Evolutionary conservation across 2,888 invertebrate species (phyloP).

Genomic region (Archips crataeganus): DNA sequence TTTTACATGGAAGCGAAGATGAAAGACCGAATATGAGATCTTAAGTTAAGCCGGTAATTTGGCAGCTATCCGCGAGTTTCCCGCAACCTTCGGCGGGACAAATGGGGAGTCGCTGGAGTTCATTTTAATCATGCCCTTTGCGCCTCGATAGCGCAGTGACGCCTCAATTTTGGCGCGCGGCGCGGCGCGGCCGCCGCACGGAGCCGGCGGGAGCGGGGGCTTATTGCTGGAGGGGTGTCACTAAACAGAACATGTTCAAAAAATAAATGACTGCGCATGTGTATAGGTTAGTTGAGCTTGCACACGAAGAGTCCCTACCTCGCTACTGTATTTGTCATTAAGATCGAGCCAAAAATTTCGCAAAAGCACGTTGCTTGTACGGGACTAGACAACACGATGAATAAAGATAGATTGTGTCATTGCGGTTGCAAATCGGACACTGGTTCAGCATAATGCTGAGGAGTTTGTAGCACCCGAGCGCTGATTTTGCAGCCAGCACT

Average conservation of each 20-base stretch:
- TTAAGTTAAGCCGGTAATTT: neutral
- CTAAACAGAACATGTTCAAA: neutral
- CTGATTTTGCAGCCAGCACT: too few relatives aligned
- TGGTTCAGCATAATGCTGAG: too few relatives aligned
- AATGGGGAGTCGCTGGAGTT: constrained; percentile 31
- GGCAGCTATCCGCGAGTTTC: neutral
- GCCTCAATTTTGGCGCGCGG: constrained; percentile 56
- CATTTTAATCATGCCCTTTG: constrained; percentile 58
- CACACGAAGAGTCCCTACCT: too few relatives aligned
- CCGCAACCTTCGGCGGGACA: constrained; percentile 15
- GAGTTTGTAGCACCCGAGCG: too few relatives aligned
- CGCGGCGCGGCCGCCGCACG: constrained; percentile 44
- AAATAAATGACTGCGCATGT: too few relatives aligned
- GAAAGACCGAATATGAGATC: neutral
- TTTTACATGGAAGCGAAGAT: neutral
- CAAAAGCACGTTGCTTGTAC: too few relatives aligned
- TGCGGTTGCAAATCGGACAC: too few relatives aligned
- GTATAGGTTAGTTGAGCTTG: too few relatives aligned
- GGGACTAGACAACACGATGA: too few relatives aligned
- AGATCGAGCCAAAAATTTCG: too few relatives aligned
- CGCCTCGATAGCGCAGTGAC: constrained; percentile 52
- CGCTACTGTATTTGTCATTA: too few relatives aligned
- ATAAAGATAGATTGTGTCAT: too few relatives aligned
- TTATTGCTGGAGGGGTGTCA: neutral
- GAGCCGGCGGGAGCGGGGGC: constrained; percentile 7